phyloP scores from a whole-genome alignment of 2,113 vertebrate genomes.

The Puntigrus tetrazona region DNA sequence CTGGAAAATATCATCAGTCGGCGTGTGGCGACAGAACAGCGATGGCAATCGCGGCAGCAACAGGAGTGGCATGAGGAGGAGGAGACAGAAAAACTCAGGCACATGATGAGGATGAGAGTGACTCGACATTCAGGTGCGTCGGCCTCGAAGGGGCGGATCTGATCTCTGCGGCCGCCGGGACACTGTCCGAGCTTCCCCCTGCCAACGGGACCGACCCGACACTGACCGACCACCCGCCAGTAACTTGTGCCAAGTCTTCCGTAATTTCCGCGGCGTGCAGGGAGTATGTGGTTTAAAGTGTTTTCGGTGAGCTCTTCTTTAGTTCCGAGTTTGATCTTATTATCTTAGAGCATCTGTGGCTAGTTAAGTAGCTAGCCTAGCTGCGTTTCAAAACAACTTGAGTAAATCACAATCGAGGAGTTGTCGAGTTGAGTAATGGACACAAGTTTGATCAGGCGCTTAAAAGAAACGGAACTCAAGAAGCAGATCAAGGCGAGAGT shows the following conservation, averaged over 20 bases:
- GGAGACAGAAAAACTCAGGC: slow-evolving; percentile 15
- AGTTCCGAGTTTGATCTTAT: slow-evolving; percentile 8
- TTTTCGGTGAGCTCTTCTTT: slow-evolving; percentile 20
- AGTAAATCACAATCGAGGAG: background rate
- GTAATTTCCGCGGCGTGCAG: background rate
- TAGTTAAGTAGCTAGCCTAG: slow-evolving; percentile 42
- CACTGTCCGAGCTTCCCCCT: slow-evolving; percentile 47
- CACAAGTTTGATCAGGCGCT: background rate
- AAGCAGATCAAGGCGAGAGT: background rate
- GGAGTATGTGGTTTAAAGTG: background rate
- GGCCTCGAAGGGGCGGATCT: slow-evolving; percentile 33
- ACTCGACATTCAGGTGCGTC: slow-evolving; percentile 56
- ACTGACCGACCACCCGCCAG: background rate
- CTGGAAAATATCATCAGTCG: background rate
- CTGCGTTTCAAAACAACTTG: slow-evolving; percentile 12
- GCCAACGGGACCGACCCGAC: background rate
- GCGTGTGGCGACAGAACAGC: background rate
- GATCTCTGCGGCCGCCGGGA: slow-evolving; percentile 33
- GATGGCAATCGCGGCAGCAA: background rate
- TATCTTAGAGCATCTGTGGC: slow-evolving; percentile 13
- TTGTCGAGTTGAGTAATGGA: background rate
- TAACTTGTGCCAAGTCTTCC: background rate
- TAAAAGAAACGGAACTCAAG: background rate
- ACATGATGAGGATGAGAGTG: slow-evolving; percentile 51
- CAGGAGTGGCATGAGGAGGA: slow-evolving; percentile 15